Evolutionary conservation across 2,797 vertebrate species (phyloP), one percentile per base, ranked within the genome.

Genomic region (Darevskia mixta): DNA sequence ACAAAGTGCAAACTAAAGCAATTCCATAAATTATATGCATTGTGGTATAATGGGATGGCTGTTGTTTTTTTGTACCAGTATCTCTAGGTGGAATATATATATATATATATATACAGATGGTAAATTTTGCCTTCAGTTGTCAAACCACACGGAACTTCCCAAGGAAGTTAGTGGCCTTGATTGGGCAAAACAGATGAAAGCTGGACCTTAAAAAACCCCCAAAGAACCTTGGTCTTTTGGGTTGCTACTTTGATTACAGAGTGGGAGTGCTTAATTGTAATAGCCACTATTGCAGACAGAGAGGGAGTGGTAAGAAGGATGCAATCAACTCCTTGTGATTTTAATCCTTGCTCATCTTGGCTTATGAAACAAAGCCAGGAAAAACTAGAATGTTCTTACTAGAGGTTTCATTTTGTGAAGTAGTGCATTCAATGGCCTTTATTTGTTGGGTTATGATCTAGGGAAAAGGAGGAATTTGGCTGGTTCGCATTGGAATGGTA

Each of bases 21-120:
- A 94, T 95, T 91, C 41, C 90, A 92, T 90, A 92, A 91, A 91
- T 93, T 93, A 29, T 83, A 91, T 77, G 79, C 77, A 90, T 90
- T 95, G 90, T 91, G 78, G 29, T 91, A 72, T 72, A 85, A 95
- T 92, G 90, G 67, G 18, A 15, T 55, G 13, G 49, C 13, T 55
- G 69, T 69, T 35, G 15, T 49, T 75, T 55, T 55, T 29, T 91
- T 87, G 85, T 69, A 88, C 95, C 96, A 89, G 87, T 80, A 83
- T 93, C 80, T 79, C 79, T 71, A 92, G 90, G 87, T 93, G 92
- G 75, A 95, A 95, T 32, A 86, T 69, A 87, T 92, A 81, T 84
- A 86, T 85, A 95, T 32, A 86, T 69, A 87, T 92, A 81, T 84
- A 86, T 85, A 92, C 89, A 93, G 92, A 49, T 64, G 23, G 3